Conservation (phyloP, 2,888 invertebrate genomes). For the Palloptera scutellata region DNA sequence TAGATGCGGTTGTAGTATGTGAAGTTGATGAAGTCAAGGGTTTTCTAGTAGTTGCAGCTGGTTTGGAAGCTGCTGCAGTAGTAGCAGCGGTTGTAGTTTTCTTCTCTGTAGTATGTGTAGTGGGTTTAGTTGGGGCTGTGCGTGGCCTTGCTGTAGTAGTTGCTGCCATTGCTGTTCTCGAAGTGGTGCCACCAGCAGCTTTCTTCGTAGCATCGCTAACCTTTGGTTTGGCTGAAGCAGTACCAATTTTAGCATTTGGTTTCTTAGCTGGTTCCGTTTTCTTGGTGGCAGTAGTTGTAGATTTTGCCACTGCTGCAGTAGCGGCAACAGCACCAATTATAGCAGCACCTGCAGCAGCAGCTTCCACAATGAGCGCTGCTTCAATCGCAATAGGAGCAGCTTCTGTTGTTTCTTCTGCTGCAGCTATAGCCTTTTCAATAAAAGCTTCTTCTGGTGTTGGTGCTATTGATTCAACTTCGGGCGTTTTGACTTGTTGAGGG, state of each 20-base stretch:
- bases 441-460: constrained; percentile 4
- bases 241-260: constrained; percentile 11
- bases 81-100: constrained; percentile 28
- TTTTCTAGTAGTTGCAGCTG: constrained; percentile 35
- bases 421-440: constrained; percentile 7
- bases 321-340: constrained; percentile 35
- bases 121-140: constrained; percentile 44
- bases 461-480: constrained; percentile 7
- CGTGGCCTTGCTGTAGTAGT: constrained; percentile 46
- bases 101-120: constrained; percentile 30
- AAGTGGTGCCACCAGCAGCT: constrained; percentile 22
- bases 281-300: constrained; percentile 16
- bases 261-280: constrained; percentile 11
- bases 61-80: constrained; percentile 12
- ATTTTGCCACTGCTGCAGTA: constrained; percentile 26
- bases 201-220: constrained; percentile 20
- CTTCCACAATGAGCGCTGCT: constrained; percentile 11
- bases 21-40: constrained; percentile 37
- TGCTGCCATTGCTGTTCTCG: constrained; percentile 10
- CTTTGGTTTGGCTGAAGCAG: constrained; percentile 24
- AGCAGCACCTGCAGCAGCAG: constrained; percentile 29
- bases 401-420: constrained; percentile 26
- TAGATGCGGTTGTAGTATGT: constrained; percentile 34
- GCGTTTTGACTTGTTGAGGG: background rate
- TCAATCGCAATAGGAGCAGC: constrained; percentile 31